These are phyloP conservation scores for Gymnodraco acuticeps DNA, from an alignment of 2,797 vertebrate species.

Conservation along the genomic window DNA sequence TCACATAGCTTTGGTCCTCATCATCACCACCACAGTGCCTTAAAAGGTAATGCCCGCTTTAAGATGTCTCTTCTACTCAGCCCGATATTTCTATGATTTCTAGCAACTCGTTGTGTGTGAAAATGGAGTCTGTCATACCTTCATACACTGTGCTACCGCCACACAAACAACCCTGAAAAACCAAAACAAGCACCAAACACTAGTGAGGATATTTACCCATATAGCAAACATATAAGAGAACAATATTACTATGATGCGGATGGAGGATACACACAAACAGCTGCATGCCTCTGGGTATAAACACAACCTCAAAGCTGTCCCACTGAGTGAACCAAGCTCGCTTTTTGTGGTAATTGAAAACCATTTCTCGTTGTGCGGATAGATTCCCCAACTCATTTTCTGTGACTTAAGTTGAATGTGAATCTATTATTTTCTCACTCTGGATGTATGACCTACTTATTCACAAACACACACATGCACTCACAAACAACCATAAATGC, in stretches of 20 bases:
- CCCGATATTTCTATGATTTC: conserved; percentile 33
- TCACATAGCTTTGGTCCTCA: conserved; percentile 4
- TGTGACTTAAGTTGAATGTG: conserved; percentile 76
- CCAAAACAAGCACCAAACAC: conserved; percentile 7
- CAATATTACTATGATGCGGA: neutral
- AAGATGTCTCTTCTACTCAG: conserved; percentile 41
- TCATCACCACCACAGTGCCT: conserved; percentile 25
- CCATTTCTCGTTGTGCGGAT: conserved; percentile 51
- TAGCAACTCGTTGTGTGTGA: conserved; percentile 46
- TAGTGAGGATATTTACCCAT: conserved; percentile 23
- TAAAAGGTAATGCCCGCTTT: conserved; percentile 39
- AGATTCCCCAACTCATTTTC: conserved; percentile 62
- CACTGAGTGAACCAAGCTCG: neutral
- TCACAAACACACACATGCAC: conserved; percentile 18
- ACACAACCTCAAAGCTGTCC: conserved; percentile 12
- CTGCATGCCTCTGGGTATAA: neutral
- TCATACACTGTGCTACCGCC: conserved; percentile 16
- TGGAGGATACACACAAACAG: neutral
- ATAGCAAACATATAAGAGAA: conserved; percentile 12
- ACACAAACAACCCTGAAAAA: conserved; percentile 30
- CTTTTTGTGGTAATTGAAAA: conserved; percentile 62
- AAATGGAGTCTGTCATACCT: conserved; percentile 52
- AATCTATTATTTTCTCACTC: conserved; percentile 79
- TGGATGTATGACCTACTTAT: conserved; percentile 83
- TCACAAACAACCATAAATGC: conserved; percentile 15